Evolutionary conservation across 2,113 vertebrate species (phyloP), one percentile per base, ranked within the genome.

Genomic region (Hippopotamus amphibius): DNA sequence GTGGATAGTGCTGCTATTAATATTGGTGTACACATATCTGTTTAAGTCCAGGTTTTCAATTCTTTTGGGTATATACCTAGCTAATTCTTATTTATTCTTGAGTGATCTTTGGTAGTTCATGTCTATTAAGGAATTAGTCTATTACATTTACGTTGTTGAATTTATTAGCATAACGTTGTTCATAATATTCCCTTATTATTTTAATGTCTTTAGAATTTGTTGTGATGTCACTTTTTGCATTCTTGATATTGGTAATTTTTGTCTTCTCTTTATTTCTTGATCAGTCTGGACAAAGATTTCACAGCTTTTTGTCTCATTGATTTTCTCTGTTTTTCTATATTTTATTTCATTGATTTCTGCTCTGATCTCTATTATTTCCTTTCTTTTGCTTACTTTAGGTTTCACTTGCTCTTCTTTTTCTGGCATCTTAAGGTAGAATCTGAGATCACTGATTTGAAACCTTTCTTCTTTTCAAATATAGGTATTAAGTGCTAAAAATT

Each of bases 121-220:
- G 19, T 91, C 12, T 91, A 91, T 65, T 14, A 89, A 93, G n/a
- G 12, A 96, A 83, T 61, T 50, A 83, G 26, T 93, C 24, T 55
- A 55, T 48, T 37, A 88, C 53, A 65, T 50, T 77, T 69, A 82
- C 48, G 24, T 50, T 93, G 48, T n/a, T 97, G 66, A 50, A 83
- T 69, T 83, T 97, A 74, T 17, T 69, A 37, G n/a, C 43, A 88
- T 41, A 50, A 76, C 69, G 41, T 68, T 97, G 10, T 88, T 84
- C 9, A 59, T 26, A 88, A 83, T 86, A 93, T 43, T 91, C 43
- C 33, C 48, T 59, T 84, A 61, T 85, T 53, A 82, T 61, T 94
- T 93, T 88, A 63, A 72, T 53, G 68, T 87, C 74, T 95, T 90
- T 86, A 61, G 66, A 90, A 55, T 95, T 65, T 93, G 19, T 89